Evolutionary conservation across 2,888 invertebrate species (phyloP).

Genomic region (Prionchulus punctatus): DNA sequence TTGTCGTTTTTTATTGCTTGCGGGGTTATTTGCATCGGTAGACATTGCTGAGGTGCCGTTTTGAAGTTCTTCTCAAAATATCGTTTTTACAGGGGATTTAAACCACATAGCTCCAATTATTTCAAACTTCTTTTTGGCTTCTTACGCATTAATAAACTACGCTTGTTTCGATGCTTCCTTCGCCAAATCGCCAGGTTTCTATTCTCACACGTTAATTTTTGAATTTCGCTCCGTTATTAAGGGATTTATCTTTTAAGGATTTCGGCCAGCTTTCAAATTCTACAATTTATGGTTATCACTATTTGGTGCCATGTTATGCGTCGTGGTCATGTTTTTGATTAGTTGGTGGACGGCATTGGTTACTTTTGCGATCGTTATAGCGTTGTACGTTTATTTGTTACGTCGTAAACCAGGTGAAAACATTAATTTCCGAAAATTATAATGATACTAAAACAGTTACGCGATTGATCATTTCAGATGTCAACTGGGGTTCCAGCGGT

Average conservation of each 20-base stretch:
- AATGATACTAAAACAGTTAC: neutral
- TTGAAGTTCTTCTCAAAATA: neutral
- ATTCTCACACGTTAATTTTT: neutral
- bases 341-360: conserved; percentile 40
- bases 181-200: conserved; percentile 45
- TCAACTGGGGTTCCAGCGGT: conserved; percentile 90
- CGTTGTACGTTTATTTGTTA: conserved; percentile 70
- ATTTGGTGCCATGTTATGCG: conserved; percentile 49
- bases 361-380: conserved; percentile 35
- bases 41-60: conserved; percentile 9
- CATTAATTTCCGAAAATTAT: neutral
- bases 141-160: conserved; percentile 80
- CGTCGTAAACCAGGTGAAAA: conserved; percentile 67
- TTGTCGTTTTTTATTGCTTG: conserved; percentile 71
- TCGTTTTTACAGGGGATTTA: conserved; percentile 48
- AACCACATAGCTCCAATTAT: conserved; percentile 77
- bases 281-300: conserved; percentile 78
- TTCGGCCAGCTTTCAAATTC: conserved; percentile 40
- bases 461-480: conserved; percentile 39
- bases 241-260: conserved; percentile 17
- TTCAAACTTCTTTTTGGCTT: conserved; percentile 81
- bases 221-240: neutral
- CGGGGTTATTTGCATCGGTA: conserved; percentile 65
- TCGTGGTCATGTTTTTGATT: conserved; percentile 40
- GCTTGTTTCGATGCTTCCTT: conserved; percentile 83